Percentiles rank a stretch among this genome's conserved stretches.
These are phyloP conservation scores for Catagonus wagneri DNA, from an alignment of 2,113 vertebrate genomes.

Conservation along the genomic window DNA sequence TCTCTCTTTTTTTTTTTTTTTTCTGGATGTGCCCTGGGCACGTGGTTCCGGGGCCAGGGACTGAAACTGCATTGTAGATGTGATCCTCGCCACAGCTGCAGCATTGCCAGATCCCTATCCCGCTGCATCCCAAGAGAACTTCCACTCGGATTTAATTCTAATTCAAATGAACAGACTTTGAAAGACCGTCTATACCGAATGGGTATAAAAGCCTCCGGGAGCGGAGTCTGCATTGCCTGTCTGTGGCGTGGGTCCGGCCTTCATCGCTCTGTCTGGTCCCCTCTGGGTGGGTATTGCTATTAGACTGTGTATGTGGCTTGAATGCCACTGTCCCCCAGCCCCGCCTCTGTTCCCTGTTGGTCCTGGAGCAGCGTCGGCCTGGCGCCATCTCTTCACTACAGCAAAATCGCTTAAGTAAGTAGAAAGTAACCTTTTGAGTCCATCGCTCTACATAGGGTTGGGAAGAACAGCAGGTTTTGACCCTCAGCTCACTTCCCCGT, in stretches of 20 bases:
- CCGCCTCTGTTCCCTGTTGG: not conserved
- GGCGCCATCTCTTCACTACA: not conserved
- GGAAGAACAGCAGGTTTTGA: not conserved
- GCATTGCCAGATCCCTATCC: too few species aligned
- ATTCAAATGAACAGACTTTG: not conserved
- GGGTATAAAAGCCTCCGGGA: not conserved
- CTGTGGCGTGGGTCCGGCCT: not conserved
- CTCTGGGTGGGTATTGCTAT: not conserved
- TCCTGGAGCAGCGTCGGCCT: too few species aligned
- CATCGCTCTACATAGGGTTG: rapidly evolving
- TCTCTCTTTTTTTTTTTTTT: too few species aligned
- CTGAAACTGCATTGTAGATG: too few species aligned
- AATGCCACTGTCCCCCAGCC: not conserved
- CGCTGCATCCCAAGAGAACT: too few species aligned
- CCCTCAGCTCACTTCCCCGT: not conserved
- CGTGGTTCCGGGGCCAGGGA: too few species aligned
- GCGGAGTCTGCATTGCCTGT: rapidly evolving
- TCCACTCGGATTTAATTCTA: not conserved
- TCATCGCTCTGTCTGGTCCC: not conserved
- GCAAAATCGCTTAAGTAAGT: not conserved
- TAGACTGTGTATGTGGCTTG: not conserved
- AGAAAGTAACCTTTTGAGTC: too few species aligned
- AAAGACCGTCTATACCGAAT: not conserved
- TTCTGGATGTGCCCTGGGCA: too few species aligned
- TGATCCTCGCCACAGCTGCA: too few species aligned